Conservation (phyloP, 1,140 invertebrate genomes). For the Melitaea cinxia region DNA sequence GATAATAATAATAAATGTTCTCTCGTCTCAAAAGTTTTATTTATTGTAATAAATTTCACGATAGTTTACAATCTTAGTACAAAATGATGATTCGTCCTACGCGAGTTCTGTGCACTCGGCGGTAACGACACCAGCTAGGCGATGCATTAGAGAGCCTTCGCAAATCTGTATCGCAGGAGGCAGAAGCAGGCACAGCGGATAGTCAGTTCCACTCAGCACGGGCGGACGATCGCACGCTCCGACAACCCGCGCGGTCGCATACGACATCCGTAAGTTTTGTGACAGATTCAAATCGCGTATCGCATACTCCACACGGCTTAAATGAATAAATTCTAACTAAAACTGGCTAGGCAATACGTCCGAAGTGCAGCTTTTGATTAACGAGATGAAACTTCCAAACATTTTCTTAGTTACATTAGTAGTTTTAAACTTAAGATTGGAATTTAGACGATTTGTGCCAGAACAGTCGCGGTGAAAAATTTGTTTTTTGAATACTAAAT, state of each 20-base stretch:
- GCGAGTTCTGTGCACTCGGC: not conserved
- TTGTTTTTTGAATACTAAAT: conserved; percentile 36
- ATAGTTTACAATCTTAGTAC: not conserved
- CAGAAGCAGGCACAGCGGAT: not conserved
- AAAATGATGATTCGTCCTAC: conserved; percentile 2
- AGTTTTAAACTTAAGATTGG: conserved; percentile 60
- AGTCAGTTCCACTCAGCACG: conserved; percentile 46
- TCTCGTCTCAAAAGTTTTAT: no score
- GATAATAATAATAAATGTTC: no score
- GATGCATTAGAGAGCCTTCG: conserved; percentile 25
- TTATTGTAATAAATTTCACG: no score
- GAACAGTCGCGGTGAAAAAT: conserved; percentile 38
- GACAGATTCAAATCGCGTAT: conserved; percentile 45
- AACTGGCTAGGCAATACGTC: conserved; percentile 6
- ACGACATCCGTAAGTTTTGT: conserved; percentile 55
- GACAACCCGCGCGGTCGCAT: conserved; percentile 38
- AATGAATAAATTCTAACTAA: conserved; percentile 20
- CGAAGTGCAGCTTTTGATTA: conserved; percentile 19
- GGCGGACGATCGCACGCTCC: conserved; percentile 47
- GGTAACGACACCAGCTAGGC: no score
- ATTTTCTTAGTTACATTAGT: conserved; percentile 47
- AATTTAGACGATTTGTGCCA: conserved; percentile 39
- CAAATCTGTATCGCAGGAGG: conserved; percentile 4
- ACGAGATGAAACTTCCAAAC: conserved; percentile 34
- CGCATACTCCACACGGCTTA: conserved; percentile 30